Evolutionary conservation across 2,113 vertebrate species (phyloP).

Genomic region (Sinocyclocheilus maitianheensis): DNA sequence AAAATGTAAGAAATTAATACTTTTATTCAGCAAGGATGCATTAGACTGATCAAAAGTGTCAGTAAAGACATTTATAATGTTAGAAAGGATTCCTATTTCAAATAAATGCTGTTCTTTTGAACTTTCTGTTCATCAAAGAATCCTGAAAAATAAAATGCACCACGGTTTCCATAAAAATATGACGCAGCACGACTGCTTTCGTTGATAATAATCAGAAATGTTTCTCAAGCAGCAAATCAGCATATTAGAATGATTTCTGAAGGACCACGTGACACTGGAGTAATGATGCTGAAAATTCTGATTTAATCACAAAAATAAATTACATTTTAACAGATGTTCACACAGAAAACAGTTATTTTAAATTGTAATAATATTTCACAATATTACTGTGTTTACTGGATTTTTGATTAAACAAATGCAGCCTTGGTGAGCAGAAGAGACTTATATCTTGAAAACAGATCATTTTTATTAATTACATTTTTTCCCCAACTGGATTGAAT

Average conservation of each 20-base stretch:
- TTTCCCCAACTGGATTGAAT: not conserved
- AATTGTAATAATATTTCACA: not conserved
- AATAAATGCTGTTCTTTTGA: not conserved
- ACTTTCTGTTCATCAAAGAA: not conserved
- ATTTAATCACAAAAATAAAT: not conserved
- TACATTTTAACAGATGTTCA: not conserved
- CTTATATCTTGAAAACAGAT: not conserved
- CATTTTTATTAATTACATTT: not conserved
- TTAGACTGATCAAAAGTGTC: not conserved
- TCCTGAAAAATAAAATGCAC: not conserved
- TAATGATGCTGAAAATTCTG: not conserved
- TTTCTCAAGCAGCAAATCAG: not conserved
- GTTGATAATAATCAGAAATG: no score
- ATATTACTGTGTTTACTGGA: not conserved
- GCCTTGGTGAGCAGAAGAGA: not conserved
- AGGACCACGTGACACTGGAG: not conserved
- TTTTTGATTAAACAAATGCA: not conserved
- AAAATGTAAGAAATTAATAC: not conserved
- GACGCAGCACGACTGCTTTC: no score
- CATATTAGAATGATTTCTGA: not conserved
- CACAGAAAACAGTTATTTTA: not conserved
- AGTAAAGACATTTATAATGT: not conserved
- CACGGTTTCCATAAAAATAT: not conserved
- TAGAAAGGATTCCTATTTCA: not conserved
- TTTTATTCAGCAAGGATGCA: not conserved